Percentiles rank a stretch among this genome's conserved stretches.
These are phyloP conservation scores for Leptatherina wallacei DNA, from an alignment of 2,797 vertebrate species.

Conservation along the genomic window DNA sequence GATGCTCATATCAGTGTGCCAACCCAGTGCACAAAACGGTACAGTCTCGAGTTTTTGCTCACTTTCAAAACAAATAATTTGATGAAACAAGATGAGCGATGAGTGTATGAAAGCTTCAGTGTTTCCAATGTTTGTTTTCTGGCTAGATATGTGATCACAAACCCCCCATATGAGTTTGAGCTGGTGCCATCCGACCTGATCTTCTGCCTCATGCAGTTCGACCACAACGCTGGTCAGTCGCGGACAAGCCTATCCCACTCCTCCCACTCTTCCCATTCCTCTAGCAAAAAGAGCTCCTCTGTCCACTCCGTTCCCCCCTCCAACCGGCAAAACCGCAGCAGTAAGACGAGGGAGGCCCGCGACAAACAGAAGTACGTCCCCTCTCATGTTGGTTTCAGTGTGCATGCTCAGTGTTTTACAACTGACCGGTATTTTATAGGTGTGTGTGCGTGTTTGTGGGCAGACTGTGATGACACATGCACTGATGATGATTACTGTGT, in stretches of 20 bases:
- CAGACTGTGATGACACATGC: constrained; percentile 52
- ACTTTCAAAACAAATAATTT: not conserved
- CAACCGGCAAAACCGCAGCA: constrained; percentile 93
- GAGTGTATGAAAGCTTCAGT: not conserved
- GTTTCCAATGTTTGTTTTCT: constrained; percentile 1
- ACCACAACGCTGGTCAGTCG: constrained; percentile 99
- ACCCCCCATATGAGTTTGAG: constrained; percentile 98
- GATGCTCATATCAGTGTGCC: constrained; percentile 91
- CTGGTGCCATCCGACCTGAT: constrained; percentile 98
- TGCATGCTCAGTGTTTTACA: constrained; percentile 54
- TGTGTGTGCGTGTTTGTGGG: constrained; percentile 52
- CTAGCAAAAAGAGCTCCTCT: constrained; percentile 99
- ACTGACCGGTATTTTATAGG: constrained; percentile 35
- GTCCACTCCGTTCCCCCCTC: constrained; percentile 94
- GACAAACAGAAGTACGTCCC: constrained; percentile 97
- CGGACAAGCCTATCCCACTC: constrained; percentile 97
- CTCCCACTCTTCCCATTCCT: constrained; percentile 98
- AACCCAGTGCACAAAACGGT: constrained; percentile 96
- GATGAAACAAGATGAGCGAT: not conserved
- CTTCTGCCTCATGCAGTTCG: constrained; percentile 99
- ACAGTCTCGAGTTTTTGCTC: constrained; percentile 10
- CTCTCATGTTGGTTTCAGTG: constrained; percentile 31
- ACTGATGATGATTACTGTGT: constrained; percentile 44
- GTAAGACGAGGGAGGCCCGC: constrained; percentile 92
- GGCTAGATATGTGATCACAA: constrained; percentile 96